A percentile compares a stretch with the other conserved stretches of the same genome.
phyloP scores from a whole-genome alignment of 2,113 vertebrate genomes.

The Cinclus mexicanus region DNA sequence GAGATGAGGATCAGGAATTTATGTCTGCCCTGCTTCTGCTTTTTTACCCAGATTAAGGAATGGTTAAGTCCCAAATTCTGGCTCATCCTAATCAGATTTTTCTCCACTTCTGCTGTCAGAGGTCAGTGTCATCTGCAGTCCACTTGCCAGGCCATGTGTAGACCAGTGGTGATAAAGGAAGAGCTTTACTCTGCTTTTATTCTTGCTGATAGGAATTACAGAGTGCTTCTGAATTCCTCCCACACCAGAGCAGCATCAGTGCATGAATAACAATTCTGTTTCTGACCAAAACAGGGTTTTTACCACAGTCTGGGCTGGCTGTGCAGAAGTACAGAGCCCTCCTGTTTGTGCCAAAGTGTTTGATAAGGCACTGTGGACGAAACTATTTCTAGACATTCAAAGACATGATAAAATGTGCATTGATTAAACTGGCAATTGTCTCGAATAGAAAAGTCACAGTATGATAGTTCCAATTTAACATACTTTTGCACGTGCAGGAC shows the following conservation, averaged over 20 bases:
- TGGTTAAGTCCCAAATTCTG: background rate
- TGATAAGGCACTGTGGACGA: background rate
- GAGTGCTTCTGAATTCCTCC: background rate
- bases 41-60: background rate
- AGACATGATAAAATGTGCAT: background rate
- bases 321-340: background rate
- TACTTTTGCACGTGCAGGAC: background rate
- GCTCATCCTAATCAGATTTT: background rate
- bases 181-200: background rate
- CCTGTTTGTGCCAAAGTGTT: background rate
- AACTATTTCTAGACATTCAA: background rate
- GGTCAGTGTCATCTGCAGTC: background rate
- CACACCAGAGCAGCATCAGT: background rate
- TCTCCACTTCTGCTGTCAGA: background rate
- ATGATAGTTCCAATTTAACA: background rate
- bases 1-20: background rate
- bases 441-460: conserved; percentile 13
- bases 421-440: conserved; percentile 24
- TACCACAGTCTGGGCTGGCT: too few species aligned
- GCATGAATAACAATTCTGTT: background rate
- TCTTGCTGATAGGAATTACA: background rate
- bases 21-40: background rate
- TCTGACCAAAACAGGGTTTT: background rate
- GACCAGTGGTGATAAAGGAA: background rate
- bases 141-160: background rate